Percentiles rank a stretch among this genome's conserved stretches.
These are phyloP conservation scores for Microhierax caerulescens DNA, from an alignment of 2,797 vertebrate genomes.

Conservation along the genomic window DNA sequence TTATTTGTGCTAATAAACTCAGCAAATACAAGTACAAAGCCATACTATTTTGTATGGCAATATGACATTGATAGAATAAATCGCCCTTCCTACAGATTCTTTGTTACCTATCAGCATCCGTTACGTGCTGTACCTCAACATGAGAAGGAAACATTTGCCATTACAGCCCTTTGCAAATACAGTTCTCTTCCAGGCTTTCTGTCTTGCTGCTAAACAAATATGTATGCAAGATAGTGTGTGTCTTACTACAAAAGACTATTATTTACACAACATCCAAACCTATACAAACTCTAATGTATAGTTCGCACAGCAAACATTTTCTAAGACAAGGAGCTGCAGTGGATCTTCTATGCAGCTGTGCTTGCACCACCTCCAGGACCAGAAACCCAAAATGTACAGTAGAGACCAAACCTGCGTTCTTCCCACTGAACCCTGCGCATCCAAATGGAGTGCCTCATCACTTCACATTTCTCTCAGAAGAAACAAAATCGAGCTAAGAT, in stretches of 20 bases:
- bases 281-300: neutral
- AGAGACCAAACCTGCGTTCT: neutral
- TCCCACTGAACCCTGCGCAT: neutral
- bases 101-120: neutral
- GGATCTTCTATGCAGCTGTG: neutral
- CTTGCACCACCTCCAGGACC: neutral
- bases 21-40: neutral
- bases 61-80: neutral
- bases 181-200: neutral
- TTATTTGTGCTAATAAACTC: neutral
- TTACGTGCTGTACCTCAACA: neutral
- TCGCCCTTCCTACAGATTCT: neutral
- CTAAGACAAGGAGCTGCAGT: neutral
- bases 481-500: neutral
- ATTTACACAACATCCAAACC: neutral
- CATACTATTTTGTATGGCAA: neutral
- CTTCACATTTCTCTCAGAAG: neutral
- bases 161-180: slow-evolving; percentile 19
- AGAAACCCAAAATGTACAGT: neutral
- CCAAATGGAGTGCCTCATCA: neutral
- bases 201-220: slow-evolving; percentile 20
- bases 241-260: neutral
- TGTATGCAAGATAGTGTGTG: neutral
- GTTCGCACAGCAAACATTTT: neutral
- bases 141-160: neutral